A percentile compares a stretch with the other conserved stretches of the same genome.
Evolutionary conservation across 2,797 vertebrate species (phyloP).

Genomic region (Peromyscus nudipes): DNA sequence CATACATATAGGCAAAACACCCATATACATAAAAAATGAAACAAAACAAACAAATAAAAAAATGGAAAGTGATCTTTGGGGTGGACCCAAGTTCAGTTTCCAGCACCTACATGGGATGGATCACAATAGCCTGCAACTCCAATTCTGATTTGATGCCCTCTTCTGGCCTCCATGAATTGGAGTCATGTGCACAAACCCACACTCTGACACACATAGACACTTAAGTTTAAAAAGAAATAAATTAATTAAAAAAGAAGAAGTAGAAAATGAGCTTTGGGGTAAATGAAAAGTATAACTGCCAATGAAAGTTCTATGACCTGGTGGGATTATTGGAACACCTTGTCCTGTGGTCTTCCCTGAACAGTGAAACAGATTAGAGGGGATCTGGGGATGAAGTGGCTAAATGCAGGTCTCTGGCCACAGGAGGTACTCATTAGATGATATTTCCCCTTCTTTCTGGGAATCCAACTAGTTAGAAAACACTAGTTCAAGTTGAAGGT

Average conservation of each 20-base stretch:
- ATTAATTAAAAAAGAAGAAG: background rate
- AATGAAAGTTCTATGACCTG: background rate
- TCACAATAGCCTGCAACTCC: background rate
- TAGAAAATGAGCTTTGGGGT: constrained; percentile 12
- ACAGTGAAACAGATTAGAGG: constrained; percentile 9
- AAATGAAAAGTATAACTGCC: constrained; percentile 49
- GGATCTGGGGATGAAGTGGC: background rate
- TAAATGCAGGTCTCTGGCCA: constrained; percentile 58
- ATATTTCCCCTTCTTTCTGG: background rate
- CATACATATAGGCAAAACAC: background rate
- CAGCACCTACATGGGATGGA: background rate
- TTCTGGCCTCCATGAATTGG: background rate
- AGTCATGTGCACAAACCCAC: background rate
- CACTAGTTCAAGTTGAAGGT: constrained; percentile 41
- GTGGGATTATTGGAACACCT: constrained; percentile 9
- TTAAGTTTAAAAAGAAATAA: background rate
- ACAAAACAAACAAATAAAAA: background rate
- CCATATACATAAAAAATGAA: background rate
- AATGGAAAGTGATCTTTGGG: background rate
- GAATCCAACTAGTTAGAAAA: constrained; percentile 4
- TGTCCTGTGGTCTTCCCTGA: constrained; percentile 42
- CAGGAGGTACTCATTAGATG: constrained; percentile 45
- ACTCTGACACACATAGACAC: background rate
- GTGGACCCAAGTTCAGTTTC: background rate
- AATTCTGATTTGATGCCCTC: background rate